Percentiles rank a stretch among this genome's conserved stretches.
phyloP scores from a whole-genome alignment of 2,113 vertebrate species.

The Larimichthys crocea region DNA sequence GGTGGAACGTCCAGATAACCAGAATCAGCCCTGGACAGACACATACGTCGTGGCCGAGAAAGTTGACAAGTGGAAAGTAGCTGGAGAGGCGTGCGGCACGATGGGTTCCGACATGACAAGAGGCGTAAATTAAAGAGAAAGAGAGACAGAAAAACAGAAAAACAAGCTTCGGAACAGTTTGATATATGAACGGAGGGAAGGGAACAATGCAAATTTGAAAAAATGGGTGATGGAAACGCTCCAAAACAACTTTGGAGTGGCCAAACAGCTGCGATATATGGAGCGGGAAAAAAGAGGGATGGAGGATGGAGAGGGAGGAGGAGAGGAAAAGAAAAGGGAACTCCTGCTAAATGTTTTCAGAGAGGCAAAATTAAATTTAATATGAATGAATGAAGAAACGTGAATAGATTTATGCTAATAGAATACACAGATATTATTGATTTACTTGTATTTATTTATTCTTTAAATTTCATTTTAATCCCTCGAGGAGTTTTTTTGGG shows the following conservation, averaged over 20 bases:
- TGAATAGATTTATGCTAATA: background rate
- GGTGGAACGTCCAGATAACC: conserved; percentile 84
- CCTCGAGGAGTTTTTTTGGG: background rate
- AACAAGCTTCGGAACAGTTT: conserved; percentile 34
- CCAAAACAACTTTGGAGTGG: conserved; percentile 25
- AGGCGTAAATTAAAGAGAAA: conserved; percentile 57
- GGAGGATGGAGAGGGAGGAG: background rate
- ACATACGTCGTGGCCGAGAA: background rate
- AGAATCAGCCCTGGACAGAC: conserved; percentile 74
- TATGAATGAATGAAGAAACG: background rate
- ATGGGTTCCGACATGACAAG: conserved; percentile 39
- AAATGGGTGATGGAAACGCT: background rate
- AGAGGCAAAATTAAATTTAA: background rate
- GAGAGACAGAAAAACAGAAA: conserved; percentile 19
- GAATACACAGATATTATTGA: background rate
- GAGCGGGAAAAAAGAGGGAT: conserved; percentile 8
- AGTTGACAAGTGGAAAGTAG: conserved; percentile 22
- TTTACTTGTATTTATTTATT: too few species aligned
- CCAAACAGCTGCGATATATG: conserved; percentile 40
- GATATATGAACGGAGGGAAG: conserved; percentile 52
- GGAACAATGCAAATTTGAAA: conserved; percentile 27
- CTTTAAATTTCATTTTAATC: too few species aligned
- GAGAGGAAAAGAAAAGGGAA: background rate
- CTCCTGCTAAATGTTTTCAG: background rate
- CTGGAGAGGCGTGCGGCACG: background rate